Percentiles rank a stretch among this genome's conserved stretches.
Evolutionary conservation across 92 coral and sea anemone species (phyloP).

Genomic region (Chrysogorgia sp.): DNA sequence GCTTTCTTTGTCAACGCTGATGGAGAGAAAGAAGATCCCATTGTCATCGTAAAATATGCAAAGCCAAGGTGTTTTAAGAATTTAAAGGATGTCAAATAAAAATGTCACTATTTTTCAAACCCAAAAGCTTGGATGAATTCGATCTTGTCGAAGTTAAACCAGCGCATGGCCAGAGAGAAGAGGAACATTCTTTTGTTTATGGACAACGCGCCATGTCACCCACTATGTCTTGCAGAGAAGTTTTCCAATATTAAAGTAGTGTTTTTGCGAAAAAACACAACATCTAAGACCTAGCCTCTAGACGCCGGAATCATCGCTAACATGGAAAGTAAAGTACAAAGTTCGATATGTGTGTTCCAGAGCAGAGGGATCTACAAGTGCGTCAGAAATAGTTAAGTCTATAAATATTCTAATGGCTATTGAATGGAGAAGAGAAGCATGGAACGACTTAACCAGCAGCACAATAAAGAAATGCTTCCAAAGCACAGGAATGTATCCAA

Average conservation of each 20-base stretch:
- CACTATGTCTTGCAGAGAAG: background rate
- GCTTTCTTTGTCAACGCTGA: too few relatives aligned
- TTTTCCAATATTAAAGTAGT: too few relatives aligned
- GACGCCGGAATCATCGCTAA: slow-evolving; percentile 29
- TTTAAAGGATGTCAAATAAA: background rate
- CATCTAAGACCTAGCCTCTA: slow-evolving; percentile 22
- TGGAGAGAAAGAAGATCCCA: too few relatives aligned
- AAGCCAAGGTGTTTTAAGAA: too few relatives aligned
- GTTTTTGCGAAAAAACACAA: slow-evolving; percentile 9
- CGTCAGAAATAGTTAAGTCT: background rate
- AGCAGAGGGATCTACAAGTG: background rate
- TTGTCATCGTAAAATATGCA: too few relatives aligned
- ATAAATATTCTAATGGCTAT: too few relatives aligned
- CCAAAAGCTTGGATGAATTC: slow-evolving; percentile 8
- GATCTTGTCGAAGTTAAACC: background rate
- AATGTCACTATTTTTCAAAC: slow-evolving; percentile 7
- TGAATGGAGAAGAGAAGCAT: too few relatives aligned
- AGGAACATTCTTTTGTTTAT: background rate
- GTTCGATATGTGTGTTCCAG: slow-evolving; percentile 14
- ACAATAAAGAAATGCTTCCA: too few relatives aligned
- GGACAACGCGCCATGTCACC: slow-evolving; percentile 19
- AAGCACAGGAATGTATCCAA: too few relatives aligned
- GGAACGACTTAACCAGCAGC: too few relatives aligned
- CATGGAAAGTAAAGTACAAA: slow-evolving; percentile 1
- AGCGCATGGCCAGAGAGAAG: background rate